Evolutionary conservation across 2,797 vertebrate genomes (phyloP).

Genomic region (Danio aesculapii): DNA sequence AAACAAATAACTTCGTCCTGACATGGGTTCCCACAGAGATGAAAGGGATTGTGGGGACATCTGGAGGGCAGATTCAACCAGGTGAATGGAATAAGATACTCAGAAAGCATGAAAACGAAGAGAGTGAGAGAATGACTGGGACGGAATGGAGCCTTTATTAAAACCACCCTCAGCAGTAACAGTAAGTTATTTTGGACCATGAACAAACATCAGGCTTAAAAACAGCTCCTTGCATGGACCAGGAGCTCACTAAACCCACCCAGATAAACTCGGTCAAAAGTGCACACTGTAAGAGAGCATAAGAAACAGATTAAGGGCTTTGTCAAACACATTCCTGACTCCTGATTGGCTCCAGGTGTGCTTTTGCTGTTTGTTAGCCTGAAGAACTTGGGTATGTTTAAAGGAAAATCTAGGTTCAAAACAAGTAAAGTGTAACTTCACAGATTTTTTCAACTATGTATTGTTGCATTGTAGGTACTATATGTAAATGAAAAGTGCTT

Average conservation of each 20-base stretch:
- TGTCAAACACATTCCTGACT: constrained; percentile 41
- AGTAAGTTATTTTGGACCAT: constrained; percentile 53
- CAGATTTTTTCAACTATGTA: too few species aligned
- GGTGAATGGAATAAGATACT: constrained; percentile 55
- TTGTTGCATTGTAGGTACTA: too few species aligned
- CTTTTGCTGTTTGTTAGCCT: constrained; percentile 12
- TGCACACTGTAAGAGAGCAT: constrained; percentile 43
- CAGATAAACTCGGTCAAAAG: constrained; percentile 57
- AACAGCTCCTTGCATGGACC: constrained; percentile 41
- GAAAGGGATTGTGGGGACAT: constrained; percentile 61
- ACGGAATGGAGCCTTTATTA: constrained; percentile 63
- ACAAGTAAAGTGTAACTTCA: not conserved
- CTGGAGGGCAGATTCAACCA: constrained; percentile 61
- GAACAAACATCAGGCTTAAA: constrained; percentile 51
- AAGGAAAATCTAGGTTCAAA: not conserved
- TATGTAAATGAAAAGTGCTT: not conserved
- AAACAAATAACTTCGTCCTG: constrained; percentile 64
- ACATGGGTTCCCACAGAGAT: constrained; percentile 60
- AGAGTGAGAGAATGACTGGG: constrained; percentile 34
- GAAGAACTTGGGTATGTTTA: not conserved
- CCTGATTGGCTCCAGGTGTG: constrained; percentile 58
- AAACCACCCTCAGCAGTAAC: constrained; percentile 54
- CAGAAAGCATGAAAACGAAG: constrained; percentile 28
- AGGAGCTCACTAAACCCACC: constrained; percentile 30
- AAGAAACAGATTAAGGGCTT: constrained; percentile 49